phyloP scores from a whole-genome alignment of 1,140 invertebrate species.

The Brachystomella parvula region DNA sequence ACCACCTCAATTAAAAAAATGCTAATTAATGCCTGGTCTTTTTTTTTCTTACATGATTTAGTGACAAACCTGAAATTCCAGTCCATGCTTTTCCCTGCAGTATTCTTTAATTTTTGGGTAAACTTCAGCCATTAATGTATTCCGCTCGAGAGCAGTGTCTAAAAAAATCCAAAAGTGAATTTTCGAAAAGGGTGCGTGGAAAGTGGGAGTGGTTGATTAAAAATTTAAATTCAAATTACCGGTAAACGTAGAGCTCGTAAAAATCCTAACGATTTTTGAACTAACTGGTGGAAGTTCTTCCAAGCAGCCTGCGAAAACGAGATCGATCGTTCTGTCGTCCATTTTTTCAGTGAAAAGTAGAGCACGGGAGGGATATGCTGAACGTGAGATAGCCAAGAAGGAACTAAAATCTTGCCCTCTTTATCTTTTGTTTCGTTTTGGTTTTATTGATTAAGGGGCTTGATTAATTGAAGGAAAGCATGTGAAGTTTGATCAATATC shows the following conservation, averaged over 20 bases:
- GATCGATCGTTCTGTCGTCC: constrained; percentile 81
- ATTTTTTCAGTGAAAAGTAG: constrained; percentile 52
- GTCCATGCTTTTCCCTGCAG: constrained; percentile 89
- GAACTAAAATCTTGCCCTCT: no score
- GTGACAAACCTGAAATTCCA: constrained; percentile 87
- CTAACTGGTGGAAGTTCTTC: constrained; percentile 85
- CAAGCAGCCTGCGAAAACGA: constrained; percentile 81
- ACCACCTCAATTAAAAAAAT: constrained; percentile 64
- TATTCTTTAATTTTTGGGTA: constrained; percentile 96
- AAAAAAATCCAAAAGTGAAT: constrained; percentile 37
- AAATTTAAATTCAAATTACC: constrained; percentile 52
- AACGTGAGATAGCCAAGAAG: no score
- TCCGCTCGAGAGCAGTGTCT: constrained; percentile 96
- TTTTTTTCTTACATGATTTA: constrained; percentile 21
- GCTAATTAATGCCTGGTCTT: constrained; percentile 20
- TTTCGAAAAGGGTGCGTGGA: background rate
- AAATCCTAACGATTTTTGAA: constrained; percentile 96
- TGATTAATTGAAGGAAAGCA: no score
- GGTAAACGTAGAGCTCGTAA: constrained; percentile 97
- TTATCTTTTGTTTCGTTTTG: no score
- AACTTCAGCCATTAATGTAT: constrained; percentile 96
- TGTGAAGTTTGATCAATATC: no score
- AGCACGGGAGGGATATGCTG: no score
- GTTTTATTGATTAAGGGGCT: no score
- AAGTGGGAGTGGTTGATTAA: background rate